Evolutionary conservation across 2,113 vertebrate species (phyloP).

Genomic region (Rousettus leschenaultii): DNA sequence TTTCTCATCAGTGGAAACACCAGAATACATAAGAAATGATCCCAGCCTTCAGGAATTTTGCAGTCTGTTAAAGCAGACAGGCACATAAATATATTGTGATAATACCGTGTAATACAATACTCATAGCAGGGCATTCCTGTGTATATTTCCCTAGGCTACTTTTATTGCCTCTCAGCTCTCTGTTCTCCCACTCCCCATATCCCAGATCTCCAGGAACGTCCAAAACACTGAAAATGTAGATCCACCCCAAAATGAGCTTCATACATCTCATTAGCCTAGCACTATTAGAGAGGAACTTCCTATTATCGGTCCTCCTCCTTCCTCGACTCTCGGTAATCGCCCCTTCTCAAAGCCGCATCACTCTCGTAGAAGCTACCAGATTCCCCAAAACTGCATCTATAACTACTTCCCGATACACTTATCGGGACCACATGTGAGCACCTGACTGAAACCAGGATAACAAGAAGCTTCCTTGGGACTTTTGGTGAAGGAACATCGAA

Average conservation of each 20-base stretch:
- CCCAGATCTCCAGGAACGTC: neutral
- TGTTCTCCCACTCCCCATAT: neutral
- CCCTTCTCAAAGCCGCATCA: neutral
- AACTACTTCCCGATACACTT: neutral
- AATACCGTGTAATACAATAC: neutral
- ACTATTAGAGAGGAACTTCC: neutral
- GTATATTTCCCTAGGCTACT: neutral
- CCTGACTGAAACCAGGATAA: neutral
- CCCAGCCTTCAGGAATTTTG: conserved; percentile 11
- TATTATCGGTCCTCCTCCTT: neutral
- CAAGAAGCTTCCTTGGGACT: neutral
- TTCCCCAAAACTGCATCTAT: neutral
- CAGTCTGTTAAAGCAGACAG: neutral
- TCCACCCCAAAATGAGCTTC: neutral
- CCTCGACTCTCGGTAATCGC: neutral
- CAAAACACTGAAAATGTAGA: neutral
- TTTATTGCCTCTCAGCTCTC: neutral
- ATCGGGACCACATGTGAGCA: neutral
- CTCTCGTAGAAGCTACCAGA: neutral
- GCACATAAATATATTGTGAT: neutral
- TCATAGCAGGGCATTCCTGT: neutral
- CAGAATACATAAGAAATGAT: neutral
- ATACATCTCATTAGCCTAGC: neutral
- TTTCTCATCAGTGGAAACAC: neutral
- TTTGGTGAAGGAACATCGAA: neutral